phyloP scores from a whole-genome alignment of 2,888 invertebrate genomes.

The Eucriotettix oculatus region DNA sequence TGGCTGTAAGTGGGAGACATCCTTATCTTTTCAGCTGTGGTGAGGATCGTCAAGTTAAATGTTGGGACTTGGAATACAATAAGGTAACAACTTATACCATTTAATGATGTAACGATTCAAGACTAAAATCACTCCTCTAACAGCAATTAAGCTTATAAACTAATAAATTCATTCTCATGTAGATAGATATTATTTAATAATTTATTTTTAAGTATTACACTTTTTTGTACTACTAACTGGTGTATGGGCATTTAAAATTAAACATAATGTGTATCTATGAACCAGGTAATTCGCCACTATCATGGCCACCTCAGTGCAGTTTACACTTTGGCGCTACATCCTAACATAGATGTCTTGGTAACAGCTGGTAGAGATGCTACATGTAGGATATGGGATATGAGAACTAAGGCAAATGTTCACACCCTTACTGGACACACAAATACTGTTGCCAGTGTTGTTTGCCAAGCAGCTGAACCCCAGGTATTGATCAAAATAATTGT shows the following conservation, averaged over 20 bases:
- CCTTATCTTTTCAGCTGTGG: constrained; percentile 98
- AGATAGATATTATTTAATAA: constrained; percentile 2
- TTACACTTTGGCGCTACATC: constrained; percentile 85
- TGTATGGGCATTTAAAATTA: neutral
- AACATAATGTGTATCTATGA: constrained; percentile 1
- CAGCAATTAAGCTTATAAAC: too few species aligned
- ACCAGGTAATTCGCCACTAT: constrained; percentile 84
- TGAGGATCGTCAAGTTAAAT: constrained; percentile 97
- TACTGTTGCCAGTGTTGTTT: constrained; percentile 86
- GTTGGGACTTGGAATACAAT: constrained; percentile 99
- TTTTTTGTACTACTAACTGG: neutral
- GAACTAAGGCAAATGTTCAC: constrained; percentile 96
- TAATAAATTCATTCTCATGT: too few species aligned
- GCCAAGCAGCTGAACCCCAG: constrained; percentile 89
- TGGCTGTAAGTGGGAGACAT: constrained; percentile 85
- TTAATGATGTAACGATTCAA: too few species aligned
- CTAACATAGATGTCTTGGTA: constrained; percentile 84
- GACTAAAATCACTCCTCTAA: too few species aligned
- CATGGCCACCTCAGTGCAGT: constrained; percentile 97
- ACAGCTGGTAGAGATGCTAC: constrained; percentile 92
- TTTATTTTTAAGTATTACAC: neutral
- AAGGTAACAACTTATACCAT: constrained; percentile 39
- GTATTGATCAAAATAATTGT: constrained; percentile 21
- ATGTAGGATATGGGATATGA: constrained; percentile 96
- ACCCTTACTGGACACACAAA: constrained; percentile 92